Evolutionary conservation across 2,797 vertebrate species (phyloP), one percentile per base, ranked within the genome.

Genomic region (Danionella dracula): DNA sequence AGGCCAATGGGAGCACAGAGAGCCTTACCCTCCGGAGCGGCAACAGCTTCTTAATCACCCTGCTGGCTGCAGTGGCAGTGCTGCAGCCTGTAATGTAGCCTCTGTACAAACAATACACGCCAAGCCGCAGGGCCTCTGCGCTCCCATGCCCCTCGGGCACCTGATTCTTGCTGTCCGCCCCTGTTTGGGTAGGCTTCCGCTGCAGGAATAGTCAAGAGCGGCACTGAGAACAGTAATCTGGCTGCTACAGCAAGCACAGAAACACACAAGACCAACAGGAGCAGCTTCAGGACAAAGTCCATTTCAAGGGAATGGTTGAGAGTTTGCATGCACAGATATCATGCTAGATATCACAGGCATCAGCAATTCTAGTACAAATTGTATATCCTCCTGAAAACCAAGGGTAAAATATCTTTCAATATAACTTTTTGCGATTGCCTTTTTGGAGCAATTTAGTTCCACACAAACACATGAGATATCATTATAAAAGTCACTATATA

Each of bases 11-110:
- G 73, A 74, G 80, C 79, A 78, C 81, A 87, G 79, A 80, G 78
- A 83, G 86, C 85, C 87, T 90, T 90, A 90, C 89, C 89, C 89
- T 87, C 85, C 84, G 84, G 78, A 89, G 78, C 70, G 89, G 88
- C 79, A 88, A 83, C 78, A 89, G 85, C 81, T 83, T 87, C 86
- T 88, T 90, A 84, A 88, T 87, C 84, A 85, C 78, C 82, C 85
- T 81, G 85, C 86, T 67, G 87, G 84, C 64, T 15, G 42, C 68
- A 70, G 35, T 31, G 68, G 68, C 40, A 40, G 63, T 57, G 61
- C 66, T 61, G 57, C 59, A 48, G 38, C 86, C 86, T 84, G 88
- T 85, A 85, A 89, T 79, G 87, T 74, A 78, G 61, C 89, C 86
- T 82, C 89, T 88, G 87, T 89, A 90, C 80, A 90, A 85, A 84